A percentile compares a stretch with the other conserved stretches of the same genome.
These are phyloP conservation scores for Chrysolina oricalcia DNA, from an alignment of 2,888 invertebrate species.

Conservation along the genomic window DNA sequence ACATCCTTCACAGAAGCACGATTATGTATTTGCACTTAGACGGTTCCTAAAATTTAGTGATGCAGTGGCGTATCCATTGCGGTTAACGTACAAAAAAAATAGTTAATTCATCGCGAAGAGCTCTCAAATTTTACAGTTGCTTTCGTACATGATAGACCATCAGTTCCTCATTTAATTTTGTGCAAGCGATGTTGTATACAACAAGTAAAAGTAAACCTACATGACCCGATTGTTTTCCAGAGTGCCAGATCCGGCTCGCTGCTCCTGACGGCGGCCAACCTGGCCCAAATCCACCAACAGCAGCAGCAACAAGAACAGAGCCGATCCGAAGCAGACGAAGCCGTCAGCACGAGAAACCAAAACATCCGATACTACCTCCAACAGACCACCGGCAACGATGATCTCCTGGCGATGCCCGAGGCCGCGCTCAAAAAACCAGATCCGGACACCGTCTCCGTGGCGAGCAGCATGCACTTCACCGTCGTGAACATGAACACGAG, in stretches of 20 bases:
- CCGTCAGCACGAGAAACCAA: conserved; percentile 62
- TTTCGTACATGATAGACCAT: too few relatives aligned
- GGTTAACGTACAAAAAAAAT: too few relatives aligned
- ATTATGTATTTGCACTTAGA: too few relatives aligned
- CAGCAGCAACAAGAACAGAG: conserved; percentile 49
- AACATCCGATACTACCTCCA: conserved; percentile 68
- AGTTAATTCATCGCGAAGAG: too few relatives aligned
- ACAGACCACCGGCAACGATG: conserved; percentile 55
- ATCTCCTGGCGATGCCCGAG: conserved; percentile 44
- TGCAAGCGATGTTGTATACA: too few relatives aligned
- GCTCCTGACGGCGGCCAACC: conserved; percentile 85
- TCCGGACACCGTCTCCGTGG: conserved; percentile 82
- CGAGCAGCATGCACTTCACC: conserved; percentile 91
- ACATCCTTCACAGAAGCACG: too few relatives aligned
- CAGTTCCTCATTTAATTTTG: too few relatives aligned
- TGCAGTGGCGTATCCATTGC: too few relatives aligned
- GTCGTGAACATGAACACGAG: conserved; percentile 83
- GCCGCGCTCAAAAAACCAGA: conserved; percentile 66
- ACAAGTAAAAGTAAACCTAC: too few relatives aligned
- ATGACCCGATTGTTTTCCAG: conserved; percentile 71
- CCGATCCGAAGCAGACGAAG: conserved; percentile 45
- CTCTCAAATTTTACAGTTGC: too few relatives aligned
- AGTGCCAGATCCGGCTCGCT: conserved; percentile 88
- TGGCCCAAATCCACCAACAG: conserved; percentile 70
- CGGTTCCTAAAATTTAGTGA: too few relatives aligned